A percentile compares a stretch with the other conserved stretches of the same genome.
Conservation (phyloP, 2,888 invertebrate species). For the Ctenicera cuprea region DNA sequence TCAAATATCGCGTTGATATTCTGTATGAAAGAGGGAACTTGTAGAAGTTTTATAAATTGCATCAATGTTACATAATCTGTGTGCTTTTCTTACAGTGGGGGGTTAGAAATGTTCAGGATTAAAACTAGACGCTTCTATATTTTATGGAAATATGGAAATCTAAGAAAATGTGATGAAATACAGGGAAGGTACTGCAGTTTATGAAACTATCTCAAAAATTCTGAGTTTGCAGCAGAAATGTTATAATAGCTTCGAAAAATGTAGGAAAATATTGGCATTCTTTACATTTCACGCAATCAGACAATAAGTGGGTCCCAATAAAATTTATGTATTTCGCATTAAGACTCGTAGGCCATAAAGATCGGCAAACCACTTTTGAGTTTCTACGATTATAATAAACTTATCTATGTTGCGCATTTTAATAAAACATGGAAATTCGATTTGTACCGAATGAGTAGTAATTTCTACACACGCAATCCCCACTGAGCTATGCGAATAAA, state of each 20-base stretch:
- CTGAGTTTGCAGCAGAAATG: no score
- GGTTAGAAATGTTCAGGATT: no score
- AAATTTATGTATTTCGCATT: constrained; percentile 18
- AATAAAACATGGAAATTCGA: constrained; percentile 49
- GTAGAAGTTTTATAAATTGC: no score
- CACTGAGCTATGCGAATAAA: constrained; percentile 38
- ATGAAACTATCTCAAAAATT: no score
- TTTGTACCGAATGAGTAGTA: constrained; percentile 42
- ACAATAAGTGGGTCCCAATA: not conserved
- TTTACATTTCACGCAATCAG: not conserved
- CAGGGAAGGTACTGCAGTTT: no score
- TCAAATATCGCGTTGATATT: no score
- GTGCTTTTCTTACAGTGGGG: no score
- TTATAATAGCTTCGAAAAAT: not conserved
- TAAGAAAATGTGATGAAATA: no score
- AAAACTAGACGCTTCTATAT: no score
- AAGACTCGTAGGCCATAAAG: constrained; percentile 16
- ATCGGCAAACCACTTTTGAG: constrained; percentile 32
- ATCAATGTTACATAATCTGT: no score
- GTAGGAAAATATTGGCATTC: not conserved
- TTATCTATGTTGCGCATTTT: constrained; percentile 46
- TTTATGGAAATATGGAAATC: no score
- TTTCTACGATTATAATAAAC: constrained; percentile 39
- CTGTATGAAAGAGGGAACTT: no score
- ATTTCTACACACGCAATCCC: constrained; percentile 45